Base-by-base conservation (phyloP, 2,113 vertebrate species). In the Ophthalmolycus amberensis region DNA sequence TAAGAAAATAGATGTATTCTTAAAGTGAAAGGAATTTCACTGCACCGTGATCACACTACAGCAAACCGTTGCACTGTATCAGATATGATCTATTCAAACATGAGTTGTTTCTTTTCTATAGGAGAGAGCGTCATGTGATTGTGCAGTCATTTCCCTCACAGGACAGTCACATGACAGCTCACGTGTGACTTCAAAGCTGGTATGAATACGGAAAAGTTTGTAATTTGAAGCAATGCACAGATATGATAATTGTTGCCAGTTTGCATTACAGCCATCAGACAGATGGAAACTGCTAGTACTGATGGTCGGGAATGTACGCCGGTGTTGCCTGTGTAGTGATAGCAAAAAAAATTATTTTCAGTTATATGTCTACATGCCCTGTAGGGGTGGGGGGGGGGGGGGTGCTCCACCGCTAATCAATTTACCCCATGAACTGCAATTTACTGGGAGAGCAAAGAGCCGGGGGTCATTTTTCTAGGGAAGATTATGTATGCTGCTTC, bases 61-160 rank as follows among this genome's bases (percentile, higher is more conserved):
- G 25, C 56, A 15, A 52, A 22, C 20, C 50, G 9, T 20, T 60
- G 6, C 58, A 54, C 18, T 6, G 34, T 29, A n/a, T 29, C 70
- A 83, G 0, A 62, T 27, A 29, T 34, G n/a, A 64, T 67, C 34
- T 52, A 40, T 42, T 54, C 10, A 7, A 9, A 46, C 69, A 67
- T 6, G 0, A 27, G 16, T 20, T 56, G 25, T 63, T 56, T 34
- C 6, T 6, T 37, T 37, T 52, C 70, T 59, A 50, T 12, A 18
- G 16, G 7, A 25, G 37, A 7, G 37, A 32, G 27, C 65, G 29
- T 74, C 66, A 66, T 40, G 75, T 73, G 66, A 79, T 37, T 56
- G 38, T 22, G 6, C n/a, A 40, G 27, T 16, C 22, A 42, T 69
- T n/a, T 46, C 22, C 25, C 40, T 54, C 1, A 11, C 15, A 22